These are phyloP conservation scores for Troides aeacus DNA, from an alignment of 2,888 invertebrate species.

Conservation along the genomic window DNA sequence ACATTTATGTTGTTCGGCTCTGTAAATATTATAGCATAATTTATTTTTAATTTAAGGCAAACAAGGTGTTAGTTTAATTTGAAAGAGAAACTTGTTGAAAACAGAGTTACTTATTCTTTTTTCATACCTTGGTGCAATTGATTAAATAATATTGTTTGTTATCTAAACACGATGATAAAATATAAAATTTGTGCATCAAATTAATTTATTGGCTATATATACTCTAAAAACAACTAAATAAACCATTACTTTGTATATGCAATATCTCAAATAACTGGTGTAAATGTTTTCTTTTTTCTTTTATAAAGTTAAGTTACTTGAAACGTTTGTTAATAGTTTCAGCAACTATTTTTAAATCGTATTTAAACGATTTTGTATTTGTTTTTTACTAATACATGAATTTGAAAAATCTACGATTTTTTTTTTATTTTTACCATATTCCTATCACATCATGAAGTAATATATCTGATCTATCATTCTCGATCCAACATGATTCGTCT, in stretches of 20 bases:
- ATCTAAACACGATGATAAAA: not conserved
- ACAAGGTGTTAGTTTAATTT: not conserved
- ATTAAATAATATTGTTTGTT: not conserved
- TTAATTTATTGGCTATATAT: not conserved
- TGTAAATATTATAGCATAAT: constrained; percentile 1
- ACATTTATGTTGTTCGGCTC: not conserved
- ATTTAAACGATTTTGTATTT: constrained; percentile 20
- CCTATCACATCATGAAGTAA: not conserved
- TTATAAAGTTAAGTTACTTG: not conserved
- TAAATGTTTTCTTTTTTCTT: not conserved
- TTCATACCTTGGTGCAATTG: not conserved
- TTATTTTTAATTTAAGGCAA: not conserved
- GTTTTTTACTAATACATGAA: constrained; percentile 20
- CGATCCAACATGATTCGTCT: too few species aligned
- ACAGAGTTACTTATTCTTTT: not conserved
- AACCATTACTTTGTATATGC: not conserved
- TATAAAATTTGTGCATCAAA: not conserved
- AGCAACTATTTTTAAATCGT: not conserved
- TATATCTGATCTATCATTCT: too few species aligned
- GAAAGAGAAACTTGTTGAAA: not conserved
- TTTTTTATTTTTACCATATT: constrained; percentile 4
- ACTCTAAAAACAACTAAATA: not conserved
- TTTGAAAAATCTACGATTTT: not conserved
- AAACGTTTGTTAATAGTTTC: not conserved
- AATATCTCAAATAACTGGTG: not conserved